Base-by-base conservation (phyloP, 2,797 vertebrate species). In the Sardinella longiceps region DNA sequence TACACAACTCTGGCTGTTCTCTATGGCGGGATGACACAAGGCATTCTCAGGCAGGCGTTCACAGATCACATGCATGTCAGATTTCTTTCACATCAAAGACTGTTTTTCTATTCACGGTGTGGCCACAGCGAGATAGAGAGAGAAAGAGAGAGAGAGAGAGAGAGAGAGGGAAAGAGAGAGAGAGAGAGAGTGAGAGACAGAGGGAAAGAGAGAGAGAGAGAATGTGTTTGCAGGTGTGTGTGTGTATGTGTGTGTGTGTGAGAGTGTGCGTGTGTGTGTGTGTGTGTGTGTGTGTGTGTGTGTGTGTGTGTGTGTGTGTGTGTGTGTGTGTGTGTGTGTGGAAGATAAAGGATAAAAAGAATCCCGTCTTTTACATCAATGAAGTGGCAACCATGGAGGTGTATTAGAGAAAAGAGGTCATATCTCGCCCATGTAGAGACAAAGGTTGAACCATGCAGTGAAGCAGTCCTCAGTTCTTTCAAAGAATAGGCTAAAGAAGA, bases 51-150 rank as follows among this genome's bases (percentile, higher is more conserved):
- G 28, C 28, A 70, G 28, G 28, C 63, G 4, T 33, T 70, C 63
- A 70, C 63, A 70, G 63, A 70, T 70, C 63, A 33, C 63, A 70
- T 70, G 63, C 63, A 70, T 33, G 63, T 70, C 63, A 14, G 63
- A 33, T 33, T 70, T 70, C 63, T 70, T 70, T 70, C 63, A 70
- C 63, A 70, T 70, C 63, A 70, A 70, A 37, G 28, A 70, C 63
- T 66, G 63, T 70, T 70, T 70, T 70, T 70, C 63, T 70, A 70
- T 70, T 70, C 25, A 70, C 2, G 63, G 63, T 70, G 28, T 33
- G 28, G 63, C 28, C 63, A 70, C 63, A 37, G 37, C 43, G 33
- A 39, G 15, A 39, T 15, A 74, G 66, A 39, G 33, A 74, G 33
- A 39, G 14, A 70, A 14, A 33, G 28, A 30, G 9, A 63, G 6